Conservation (phyloP, 2,797 vertebrate genomes). For the Myotis myotis region DNA sequence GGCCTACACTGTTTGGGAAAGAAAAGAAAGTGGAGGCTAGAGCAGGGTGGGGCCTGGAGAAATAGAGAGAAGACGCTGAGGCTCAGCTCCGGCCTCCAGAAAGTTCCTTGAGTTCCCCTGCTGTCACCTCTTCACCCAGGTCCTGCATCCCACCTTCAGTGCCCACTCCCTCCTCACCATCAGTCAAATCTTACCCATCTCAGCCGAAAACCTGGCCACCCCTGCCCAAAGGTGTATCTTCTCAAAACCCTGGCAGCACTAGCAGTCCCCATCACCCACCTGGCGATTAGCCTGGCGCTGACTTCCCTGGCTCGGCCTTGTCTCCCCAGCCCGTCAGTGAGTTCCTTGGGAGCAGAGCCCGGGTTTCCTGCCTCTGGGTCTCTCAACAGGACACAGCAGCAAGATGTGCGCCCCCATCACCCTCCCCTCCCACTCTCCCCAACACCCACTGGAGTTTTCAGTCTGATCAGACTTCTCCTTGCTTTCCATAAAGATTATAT, state of each 20-base stretch:
- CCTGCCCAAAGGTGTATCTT: neutral
- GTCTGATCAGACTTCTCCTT: neutral
- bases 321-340: neutral
- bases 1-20: neutral
- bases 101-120: neutral
- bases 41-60: neutral
- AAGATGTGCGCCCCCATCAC: neutral
- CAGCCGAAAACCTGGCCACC: neutral
- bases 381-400: neutral
- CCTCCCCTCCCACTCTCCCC: neutral
- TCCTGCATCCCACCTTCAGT: neutral
- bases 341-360: neutral
- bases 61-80: neutral
- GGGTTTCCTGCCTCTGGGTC: fast-evolving
- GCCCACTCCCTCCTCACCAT: neutral
- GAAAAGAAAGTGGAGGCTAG: neutral
- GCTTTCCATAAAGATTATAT: neutral
- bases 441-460: neutral
- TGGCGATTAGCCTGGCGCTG: neutral
- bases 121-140: fast-evolving
- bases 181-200: neutral
- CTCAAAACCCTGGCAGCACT: neutral
- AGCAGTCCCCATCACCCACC: neutral
- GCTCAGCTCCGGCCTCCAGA: neutral
- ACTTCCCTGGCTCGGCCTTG: neutral